These are phyloP conservation scores for Lepus townsendii DNA, from an alignment of 2,797 vertebrate genomes.

Conservation along the genomic window DNA sequence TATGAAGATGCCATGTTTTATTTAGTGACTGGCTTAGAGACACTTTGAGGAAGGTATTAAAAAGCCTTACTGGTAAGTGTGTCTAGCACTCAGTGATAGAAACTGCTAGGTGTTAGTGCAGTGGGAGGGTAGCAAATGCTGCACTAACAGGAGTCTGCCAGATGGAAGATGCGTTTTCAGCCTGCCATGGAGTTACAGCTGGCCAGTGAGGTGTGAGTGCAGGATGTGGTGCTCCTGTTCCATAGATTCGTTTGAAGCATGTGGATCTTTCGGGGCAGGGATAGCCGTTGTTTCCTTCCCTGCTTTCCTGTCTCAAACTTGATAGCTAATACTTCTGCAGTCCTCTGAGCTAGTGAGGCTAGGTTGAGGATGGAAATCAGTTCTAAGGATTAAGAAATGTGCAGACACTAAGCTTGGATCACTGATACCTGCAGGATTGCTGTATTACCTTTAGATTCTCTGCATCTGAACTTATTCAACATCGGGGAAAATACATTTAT, in stretches of 20 bases:
- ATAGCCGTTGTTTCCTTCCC: not conserved
- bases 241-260: not conserved
- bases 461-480: not conserved
- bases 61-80: not conserved
- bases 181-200: not conserved
- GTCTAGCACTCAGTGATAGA: not conserved
- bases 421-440: not conserved
- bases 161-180: not conserved
- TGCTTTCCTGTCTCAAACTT: not conserved
- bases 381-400: not conserved
- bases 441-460: not conserved
- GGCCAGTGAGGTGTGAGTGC: not conserved
- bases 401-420: not conserved
- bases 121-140: no score
- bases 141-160: not conserved
- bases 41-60: constrained; percentile 32
- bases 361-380: not conserved
- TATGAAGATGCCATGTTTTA: not conserved
- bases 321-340: not conserved
- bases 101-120: not conserved
- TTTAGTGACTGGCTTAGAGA: not conserved
- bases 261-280: not conserved
- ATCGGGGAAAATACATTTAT: not conserved
- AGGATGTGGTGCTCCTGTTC: not conserved
- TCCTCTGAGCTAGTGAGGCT: not conserved